Percentiles rank a stretch among this genome's conserved stretches.
Conservation (phyloP, 2,113 vertebrate genomes). For the Phaethornis superciliosus region DNA sequence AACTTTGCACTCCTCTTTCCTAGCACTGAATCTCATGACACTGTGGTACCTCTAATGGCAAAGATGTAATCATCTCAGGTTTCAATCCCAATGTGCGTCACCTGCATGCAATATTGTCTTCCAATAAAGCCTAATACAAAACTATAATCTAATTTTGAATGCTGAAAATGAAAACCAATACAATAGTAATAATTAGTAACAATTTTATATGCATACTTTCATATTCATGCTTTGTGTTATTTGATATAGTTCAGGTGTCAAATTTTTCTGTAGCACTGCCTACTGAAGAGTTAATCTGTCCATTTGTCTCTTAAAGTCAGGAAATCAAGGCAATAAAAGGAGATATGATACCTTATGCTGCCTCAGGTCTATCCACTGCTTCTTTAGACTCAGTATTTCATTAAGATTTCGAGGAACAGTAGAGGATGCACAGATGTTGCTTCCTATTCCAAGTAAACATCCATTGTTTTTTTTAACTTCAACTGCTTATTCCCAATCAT, state of each 20-base stretch:
- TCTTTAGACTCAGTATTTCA: not conserved
- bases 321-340: not conserved
- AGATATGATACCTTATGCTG: not conserved
- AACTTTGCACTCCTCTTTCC: not conserved
- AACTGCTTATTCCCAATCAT: not conserved
- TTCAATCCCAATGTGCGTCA: not conserved
- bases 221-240: not conserved
- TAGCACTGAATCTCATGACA: not conserved
- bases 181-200: not conserved
- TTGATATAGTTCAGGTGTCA: not conserved
- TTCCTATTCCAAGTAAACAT: not conserved
- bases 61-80: not conserved
- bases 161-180: not conserved
- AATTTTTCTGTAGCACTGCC: not conserved
- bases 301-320: not conserved
- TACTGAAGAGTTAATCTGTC: not conserved
- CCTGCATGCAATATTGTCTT: not conserved
- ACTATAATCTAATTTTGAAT: not conserved
- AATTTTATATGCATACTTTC: not conserved
- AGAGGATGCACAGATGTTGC: not conserved
- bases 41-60: not conserved
- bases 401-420: not conserved
- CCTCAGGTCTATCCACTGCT: not conserved
- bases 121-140: not conserved
- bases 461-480: not conserved